Conservation (phyloP, 2,888 invertebrate genomes). For the Noctuana brunneofusca region DNA sequence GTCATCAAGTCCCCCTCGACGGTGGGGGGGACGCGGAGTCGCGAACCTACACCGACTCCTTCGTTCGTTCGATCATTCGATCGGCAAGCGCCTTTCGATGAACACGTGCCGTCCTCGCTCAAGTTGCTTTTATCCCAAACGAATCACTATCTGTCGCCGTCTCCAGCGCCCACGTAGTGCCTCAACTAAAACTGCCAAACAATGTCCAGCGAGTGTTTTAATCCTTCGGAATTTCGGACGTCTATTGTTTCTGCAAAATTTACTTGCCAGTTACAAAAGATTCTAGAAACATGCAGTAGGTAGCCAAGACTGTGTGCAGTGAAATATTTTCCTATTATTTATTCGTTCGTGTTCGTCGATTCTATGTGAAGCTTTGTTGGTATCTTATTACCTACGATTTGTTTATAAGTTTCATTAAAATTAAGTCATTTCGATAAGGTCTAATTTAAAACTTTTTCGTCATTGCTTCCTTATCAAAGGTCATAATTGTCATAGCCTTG, state of each 20-base stretch:
- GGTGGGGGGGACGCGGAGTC: background rate
- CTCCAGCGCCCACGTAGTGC: background rate
- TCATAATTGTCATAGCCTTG: too few species aligned
- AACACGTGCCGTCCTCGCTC: background rate
- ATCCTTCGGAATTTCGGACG: background rate
- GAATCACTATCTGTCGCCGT: background rate
- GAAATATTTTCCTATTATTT: background rate
- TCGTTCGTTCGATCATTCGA: conserved; percentile 20
- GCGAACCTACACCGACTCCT: background rate
- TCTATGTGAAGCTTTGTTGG: background rate
- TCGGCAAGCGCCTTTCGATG: conserved; percentile 4
- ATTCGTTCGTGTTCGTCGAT: background rate
- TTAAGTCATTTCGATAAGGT: too few species aligned
- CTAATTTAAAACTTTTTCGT: too few species aligned
- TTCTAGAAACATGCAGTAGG: background rate
- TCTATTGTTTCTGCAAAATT: conserved; percentile 20
- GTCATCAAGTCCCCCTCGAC: conserved; percentile 20
- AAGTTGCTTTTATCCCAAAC: background rate
- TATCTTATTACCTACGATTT: background rate
- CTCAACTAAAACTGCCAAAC: conserved; percentile 8
- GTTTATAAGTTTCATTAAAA: too few species aligned
- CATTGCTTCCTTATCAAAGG: too few species aligned
- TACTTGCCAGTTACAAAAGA: conserved; percentile 15
- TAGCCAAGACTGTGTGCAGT: background rate
- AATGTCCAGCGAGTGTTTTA: conserved; percentile 22